Base-by-base conservation (phyloP, 2,888 invertebrate species). In the Drosophila stalkeri region DNA sequence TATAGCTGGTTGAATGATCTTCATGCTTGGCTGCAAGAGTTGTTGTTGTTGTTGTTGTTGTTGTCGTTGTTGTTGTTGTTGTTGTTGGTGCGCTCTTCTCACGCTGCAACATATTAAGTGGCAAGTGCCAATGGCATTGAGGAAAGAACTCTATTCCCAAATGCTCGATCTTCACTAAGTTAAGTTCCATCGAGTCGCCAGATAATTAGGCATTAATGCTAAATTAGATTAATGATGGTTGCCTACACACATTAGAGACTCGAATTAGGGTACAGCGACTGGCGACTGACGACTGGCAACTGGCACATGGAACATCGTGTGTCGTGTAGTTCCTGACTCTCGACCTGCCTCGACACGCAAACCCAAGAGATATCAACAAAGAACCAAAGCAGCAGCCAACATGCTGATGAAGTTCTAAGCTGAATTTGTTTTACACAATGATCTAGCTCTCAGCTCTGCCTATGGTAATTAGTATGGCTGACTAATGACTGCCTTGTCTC, bases 221-320 rank as follows among this genome's bases (percentile, higher is more conserved):
- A 81, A 86, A 86, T 86, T 87, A 86, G 84, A 86, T 86, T 86
- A 87, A 86, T 86, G 86, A 87, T 86, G 83, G 83, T 59, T 82
- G 79, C 68, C 68, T 59, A 16, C 49, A 51, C 83, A 64, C 82
- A 80, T 78, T 79, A 68, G 70, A 43, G 44, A n/a, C 63, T 55
- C 64, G 62, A 59, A 52, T 57, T 43, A 72, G 79, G 41, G 3
- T 73, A 78, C 41, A 41, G 23, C 55, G 3, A 23, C 23, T 23
- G 23, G 23, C 27, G 27, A 27, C 27, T 14, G n/a, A 16, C 18
- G 43, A 55, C 56, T n/a, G 23, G 23, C 16, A 64, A 55, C 56
- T n/a, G 23, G 23, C 16, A 64, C 35, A 66, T 60, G 59, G 59
- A 59, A 67, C 72, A 27, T 27, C 27, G 23, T 27, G 44, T 60